These are phyloP conservation scores for Drymodes brunneopygia DNA, from an alignment of 2,113 vertebrate species.

Conservation along the genomic window DNA sequence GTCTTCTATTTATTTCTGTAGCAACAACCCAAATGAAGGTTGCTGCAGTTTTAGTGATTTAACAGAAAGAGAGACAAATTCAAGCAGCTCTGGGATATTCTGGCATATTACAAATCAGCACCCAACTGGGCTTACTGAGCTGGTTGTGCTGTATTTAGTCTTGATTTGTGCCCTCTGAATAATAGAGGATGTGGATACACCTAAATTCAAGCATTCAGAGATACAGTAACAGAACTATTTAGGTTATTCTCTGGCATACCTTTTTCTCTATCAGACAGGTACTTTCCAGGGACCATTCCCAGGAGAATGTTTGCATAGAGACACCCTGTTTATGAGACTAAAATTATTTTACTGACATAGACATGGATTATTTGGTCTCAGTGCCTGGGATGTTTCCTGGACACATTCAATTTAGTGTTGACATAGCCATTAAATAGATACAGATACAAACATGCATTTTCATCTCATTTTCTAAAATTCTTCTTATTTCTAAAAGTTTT, in stretches of 20 bases:
- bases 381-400: not conserved
- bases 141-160: not conserved
- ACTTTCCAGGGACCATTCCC: not conserved
- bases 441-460: not conserved
- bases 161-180: not conserved
- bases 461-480: not conserved
- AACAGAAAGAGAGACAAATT: not conserved
- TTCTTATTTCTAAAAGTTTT: not conserved
- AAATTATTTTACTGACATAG: not conserved
- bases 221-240: not conserved
- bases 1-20: conserved; percentile 22
- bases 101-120: not conserved
- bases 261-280: not conserved
- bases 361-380: not conserved
- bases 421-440: not conserved
- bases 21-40: not conserved
- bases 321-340: not conserved
- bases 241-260: not conserved
- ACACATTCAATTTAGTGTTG: not conserved
- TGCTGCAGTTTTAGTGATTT: not conserved
- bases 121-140: not conserved
- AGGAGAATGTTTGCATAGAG: not conserved
- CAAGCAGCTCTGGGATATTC: not conserved
- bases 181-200: not conserved
- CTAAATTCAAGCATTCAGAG: not conserved